Conservation (phyloP, 2,113 vertebrate species). For the Halichoeres trimaculatus region DNA sequence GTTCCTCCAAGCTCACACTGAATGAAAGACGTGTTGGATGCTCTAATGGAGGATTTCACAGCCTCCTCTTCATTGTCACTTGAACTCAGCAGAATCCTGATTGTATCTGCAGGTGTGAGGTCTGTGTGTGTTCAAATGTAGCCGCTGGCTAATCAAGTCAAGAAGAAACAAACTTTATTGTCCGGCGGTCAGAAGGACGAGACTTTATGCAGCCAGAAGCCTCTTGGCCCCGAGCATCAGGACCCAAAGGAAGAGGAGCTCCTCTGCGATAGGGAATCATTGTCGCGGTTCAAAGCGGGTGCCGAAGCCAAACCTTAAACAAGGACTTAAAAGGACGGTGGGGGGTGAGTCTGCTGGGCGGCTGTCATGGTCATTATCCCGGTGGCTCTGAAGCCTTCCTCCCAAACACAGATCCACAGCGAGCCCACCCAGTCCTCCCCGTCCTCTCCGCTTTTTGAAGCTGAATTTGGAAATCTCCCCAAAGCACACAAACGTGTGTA, state of each 20-base stretch:
- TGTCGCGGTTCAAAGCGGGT: slow-evolving; percentile 80
- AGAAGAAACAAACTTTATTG: slow-evolving; percentile 40
- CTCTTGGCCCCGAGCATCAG: slow-evolving; percentile 37
- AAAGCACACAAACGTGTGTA: slow-evolving; percentile 42
- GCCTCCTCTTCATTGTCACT: neutral
- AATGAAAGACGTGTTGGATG: too few relatives aligned
- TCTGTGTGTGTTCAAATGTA: slow-evolving; percentile 30
- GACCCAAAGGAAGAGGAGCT: slow-evolving; percentile 50
- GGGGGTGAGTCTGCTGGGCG: slow-evolving; percentile 52
- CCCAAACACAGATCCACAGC: slow-evolving; percentile 62
- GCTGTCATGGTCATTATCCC: slow-evolving; percentile 71
- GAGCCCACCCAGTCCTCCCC: slow-evolving; percentile 71
- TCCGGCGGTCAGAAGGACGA: slow-evolving; percentile 48
- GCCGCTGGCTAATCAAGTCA: slow-evolving; percentile 40
- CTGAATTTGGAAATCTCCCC: slow-evolving; percentile 67
- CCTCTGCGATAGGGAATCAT: slow-evolving; percentile 67
- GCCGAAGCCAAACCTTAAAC: slow-evolving; percentile 80
- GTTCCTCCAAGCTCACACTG: too few relatives aligned
- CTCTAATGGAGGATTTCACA: neutral
- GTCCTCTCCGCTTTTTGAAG: slow-evolving; percentile 64
- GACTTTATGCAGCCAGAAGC: slow-evolving; percentile 52
- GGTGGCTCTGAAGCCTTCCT: slow-evolving; percentile 37
- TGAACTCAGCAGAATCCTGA: neutral
- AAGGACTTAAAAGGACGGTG: slow-evolving; percentile 75
- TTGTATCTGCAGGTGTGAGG: slow-evolving; percentile 34